A percentile compares a stretch with the other conserved stretches of the same genome.
These are phyloP conservation scores for Entelurus aequoreus DNA, from an alignment of 2,113 vertebrate species.

Conservation along the genomic window DNA sequence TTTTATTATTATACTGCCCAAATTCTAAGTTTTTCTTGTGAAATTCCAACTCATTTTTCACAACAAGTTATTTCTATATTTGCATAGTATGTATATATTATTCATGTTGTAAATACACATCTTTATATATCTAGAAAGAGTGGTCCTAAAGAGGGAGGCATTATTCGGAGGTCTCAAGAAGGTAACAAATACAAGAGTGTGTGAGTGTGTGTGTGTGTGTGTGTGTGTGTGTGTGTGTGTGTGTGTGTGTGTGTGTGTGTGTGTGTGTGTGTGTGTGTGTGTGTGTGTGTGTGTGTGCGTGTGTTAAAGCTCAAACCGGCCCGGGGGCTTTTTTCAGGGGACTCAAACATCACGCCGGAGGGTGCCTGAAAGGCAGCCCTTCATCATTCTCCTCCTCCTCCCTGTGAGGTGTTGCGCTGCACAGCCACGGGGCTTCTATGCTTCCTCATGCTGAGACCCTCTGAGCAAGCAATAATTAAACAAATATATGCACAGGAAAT, in stretches of 20 bases:
- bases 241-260: neutral
- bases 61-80: no score
- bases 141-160: no score
- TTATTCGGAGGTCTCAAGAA: no score
- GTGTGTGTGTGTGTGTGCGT: conserved; percentile 14
- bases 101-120: no score
- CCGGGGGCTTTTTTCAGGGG: conserved; percentile 47
- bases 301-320: conserved; percentile 65
- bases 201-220: no score
- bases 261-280: neutral
- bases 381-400: conserved; percentile 18
- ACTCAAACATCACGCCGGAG: conserved; percentile 58
- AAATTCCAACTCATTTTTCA: no score
- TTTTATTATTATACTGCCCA: no score
- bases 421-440: conserved; percentile 64
- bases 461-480: conserved; percentile 71
- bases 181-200: neutral
- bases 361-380: conserved; percentile 40
- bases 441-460: conserved; percentile 64
- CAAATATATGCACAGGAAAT: conserved; percentile 47
- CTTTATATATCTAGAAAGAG: no score
- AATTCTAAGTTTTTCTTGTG: no score
- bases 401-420: conserved; percentile 50
- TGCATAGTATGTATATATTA: no score
- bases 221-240: neutral